Evolutionary conservation across 2,888 invertebrate genomes (phyloP), one percentile per base, ranked within the genome.

Genomic region (Xanthia togata): DNA sequence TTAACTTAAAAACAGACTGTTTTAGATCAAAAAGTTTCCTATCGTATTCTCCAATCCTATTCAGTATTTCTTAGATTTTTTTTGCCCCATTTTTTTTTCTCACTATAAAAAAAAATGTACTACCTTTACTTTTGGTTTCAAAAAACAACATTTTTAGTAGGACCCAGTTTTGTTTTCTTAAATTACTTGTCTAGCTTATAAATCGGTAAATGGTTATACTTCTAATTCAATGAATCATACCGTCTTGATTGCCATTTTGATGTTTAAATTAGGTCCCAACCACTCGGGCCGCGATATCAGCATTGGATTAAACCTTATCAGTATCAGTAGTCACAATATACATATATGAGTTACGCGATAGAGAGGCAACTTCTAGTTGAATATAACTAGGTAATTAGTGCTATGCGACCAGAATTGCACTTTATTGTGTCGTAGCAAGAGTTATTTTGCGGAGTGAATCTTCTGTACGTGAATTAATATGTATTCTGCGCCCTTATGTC

Each of bases 11-110:
- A 41, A 4, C 4, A 6, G 4, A 5, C 23, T 44, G 60, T 11
- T 59, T 67, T 47, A 20, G 64, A 72, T 83, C 80, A 75, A 83
- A 79, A 79, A 63, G 70, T 31, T 59, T 31, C 5, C 14, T 26
- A 57, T 57, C 4, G 4, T 12, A 55, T 55, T n/a, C n/a, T n/a
- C n/a, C n/a, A n/a, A n/a, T n/a, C n/a, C n/a, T n/a, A 57, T 26
- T 55, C 8, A 31, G 31, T 31, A 31, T 59, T 31, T 4, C 26
- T 5, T 57, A 31, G 4, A 9, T 23, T 50, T 31, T 31, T 41
- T 20, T 9, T 5, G 0, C 1, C 26, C 0, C 5, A 0, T 4
- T 4, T 17, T 59, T 31, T 2, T 31, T 31, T 26, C 2, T 26
- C 12, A 57, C 31, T 0, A 3, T 1, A 31, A 17, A 31, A n/a